phyloP scores from a whole-genome alignment of 2,797 vertebrate species.

The Selene dorsalis region DNA sequence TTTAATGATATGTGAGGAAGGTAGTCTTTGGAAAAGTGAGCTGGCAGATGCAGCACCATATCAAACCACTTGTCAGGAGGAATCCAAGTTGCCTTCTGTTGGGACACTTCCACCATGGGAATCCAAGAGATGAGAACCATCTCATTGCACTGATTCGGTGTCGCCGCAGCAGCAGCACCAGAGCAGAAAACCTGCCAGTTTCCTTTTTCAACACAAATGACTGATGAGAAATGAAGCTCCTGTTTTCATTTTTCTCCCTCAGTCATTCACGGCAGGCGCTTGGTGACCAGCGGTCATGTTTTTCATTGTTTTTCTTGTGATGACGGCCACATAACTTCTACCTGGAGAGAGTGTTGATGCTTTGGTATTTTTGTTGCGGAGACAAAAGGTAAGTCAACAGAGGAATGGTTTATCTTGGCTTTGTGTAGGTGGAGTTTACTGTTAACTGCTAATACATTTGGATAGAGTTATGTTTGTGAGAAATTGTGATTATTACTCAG shows the following conservation, averaged over 20 bases:
- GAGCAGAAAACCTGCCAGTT: conserved; percentile 53
- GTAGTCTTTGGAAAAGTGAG: conserved; percentile 45
- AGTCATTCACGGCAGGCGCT: conserved; percentile 36
- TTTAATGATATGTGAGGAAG: conserved; percentile 54
- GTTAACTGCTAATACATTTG: neutral
- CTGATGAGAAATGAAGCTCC: conserved; percentile 58
- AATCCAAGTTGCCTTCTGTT: conserved; percentile 56
- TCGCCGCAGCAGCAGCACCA: conserved; percentile 33
- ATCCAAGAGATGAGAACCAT: conserved; percentile 66
- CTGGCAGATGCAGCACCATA: conserved; percentile 54
- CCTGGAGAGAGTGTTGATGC: conserved; percentile 22
- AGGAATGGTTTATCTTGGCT: neutral
- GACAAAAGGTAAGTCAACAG: conserved; percentile 65
- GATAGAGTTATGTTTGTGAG: neutral
- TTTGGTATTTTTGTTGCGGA: conserved; percentile 32
- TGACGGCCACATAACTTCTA: conserved; percentile 17
- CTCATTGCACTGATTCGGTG: conserved; percentile 47
- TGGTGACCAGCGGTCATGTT: conserved; percentile 37
- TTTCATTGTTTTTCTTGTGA: conserved; percentile 13
- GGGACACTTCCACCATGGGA: conserved; percentile 62
- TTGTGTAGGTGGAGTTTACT: neutral
- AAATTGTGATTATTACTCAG: neutral
- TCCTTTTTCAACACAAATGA: conserved; percentile 63
- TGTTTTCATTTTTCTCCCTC: conserved; percentile 13
- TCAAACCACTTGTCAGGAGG: conserved; percentile 65